Conservation (phyloP, 2,888 invertebrate species). For the Masnerella sp. region DNA sequence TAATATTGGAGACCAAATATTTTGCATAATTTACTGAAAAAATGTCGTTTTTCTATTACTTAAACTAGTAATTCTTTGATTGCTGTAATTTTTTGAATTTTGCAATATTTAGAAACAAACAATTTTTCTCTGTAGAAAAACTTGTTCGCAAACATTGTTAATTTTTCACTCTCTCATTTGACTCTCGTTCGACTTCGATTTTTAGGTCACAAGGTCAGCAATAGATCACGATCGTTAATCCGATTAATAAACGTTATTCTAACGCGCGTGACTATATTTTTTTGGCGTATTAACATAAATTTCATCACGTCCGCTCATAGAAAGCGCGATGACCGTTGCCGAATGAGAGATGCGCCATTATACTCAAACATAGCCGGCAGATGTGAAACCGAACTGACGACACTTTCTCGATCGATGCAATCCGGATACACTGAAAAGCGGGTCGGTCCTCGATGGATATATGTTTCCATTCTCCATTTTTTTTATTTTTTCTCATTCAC, state of each 20-base stretch:
- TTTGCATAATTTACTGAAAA: no score
- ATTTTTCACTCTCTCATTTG: no score
- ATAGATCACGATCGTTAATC: conserved; percentile 6
- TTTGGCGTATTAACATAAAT: conserved; percentile 48
- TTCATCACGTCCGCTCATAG: conserved; percentile 54
- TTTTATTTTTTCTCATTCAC: conserved; percentile 3
- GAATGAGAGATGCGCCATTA: conserved; percentile 58
- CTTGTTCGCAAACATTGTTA: no score
- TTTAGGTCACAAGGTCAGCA: neutral
- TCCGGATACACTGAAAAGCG: conserved; percentile 56
- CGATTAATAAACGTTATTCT: conserved; percentile 33
- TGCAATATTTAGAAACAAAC: no score
- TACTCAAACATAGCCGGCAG: conserved; percentile 48
- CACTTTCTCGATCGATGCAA: conserved; percentile 63
- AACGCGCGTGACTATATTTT: conserved; percentile 31
- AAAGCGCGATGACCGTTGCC: conserved; percentile 60
- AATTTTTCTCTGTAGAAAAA: no score
- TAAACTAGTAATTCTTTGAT: no score
- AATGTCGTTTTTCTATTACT: no score
- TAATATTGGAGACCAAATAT: no score
- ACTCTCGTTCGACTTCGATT: neutral
- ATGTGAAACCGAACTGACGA: conserved; percentile 62
- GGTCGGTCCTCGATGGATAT: conserved; percentile 44
- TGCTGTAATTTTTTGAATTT: no score
- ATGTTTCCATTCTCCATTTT: conserved; percentile 25